A percentile compares a stretch with the other conserved stretches of the same genome.
Evolutionary conservation across 2,797 vertebrate species (phyloP).

Genomic region (Hydrolagus colliei): DNA sequence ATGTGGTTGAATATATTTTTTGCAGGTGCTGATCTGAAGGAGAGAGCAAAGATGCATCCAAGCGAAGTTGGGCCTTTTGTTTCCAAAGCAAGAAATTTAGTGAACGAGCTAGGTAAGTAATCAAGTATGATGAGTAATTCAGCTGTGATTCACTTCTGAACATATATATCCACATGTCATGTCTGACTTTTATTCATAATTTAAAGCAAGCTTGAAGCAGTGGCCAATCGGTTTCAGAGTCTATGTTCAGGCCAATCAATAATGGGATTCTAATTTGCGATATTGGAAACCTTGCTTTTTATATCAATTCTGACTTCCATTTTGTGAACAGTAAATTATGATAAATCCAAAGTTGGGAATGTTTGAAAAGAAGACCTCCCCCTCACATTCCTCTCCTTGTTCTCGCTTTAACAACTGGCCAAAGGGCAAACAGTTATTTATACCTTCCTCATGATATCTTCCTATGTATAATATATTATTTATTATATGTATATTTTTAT

Average conservation of each 20-base stretch:
- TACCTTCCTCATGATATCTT: no score
- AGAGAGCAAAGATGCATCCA: slow-evolving; percentile 87
- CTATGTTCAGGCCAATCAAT: background rate
- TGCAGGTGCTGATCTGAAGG: slow-evolving; percentile 91
- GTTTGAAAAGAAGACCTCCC: no score
- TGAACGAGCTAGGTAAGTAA: slow-evolving; percentile 81
- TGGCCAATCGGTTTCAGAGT: background rate
- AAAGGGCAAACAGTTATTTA: no score
- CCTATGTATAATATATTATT: no score
- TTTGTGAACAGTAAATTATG: no score
- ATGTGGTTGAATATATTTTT: slow-evolving; percentile 34
- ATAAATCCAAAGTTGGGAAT: no score
- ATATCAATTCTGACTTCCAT: no score
- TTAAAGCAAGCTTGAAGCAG: background rate
- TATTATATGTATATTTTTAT: no score
- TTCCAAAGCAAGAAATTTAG: slow-evolving; percentile 77
- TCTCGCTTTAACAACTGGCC: background rate
- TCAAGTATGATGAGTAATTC: slow-evolving; percentile 29
- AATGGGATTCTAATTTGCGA: background rate
- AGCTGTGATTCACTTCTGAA: background rate
- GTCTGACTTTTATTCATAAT: background rate
- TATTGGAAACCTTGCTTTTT: no score
- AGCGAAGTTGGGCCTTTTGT: slow-evolving; percentile 93
- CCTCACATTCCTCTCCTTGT: background rate
- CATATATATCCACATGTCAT: no score